A percentile compares a stretch with the other conserved stretches of the same genome.
phyloP scores from a whole-genome alignment of 2,888 invertebrate genomes.

The Andrena marginata region DNA sequence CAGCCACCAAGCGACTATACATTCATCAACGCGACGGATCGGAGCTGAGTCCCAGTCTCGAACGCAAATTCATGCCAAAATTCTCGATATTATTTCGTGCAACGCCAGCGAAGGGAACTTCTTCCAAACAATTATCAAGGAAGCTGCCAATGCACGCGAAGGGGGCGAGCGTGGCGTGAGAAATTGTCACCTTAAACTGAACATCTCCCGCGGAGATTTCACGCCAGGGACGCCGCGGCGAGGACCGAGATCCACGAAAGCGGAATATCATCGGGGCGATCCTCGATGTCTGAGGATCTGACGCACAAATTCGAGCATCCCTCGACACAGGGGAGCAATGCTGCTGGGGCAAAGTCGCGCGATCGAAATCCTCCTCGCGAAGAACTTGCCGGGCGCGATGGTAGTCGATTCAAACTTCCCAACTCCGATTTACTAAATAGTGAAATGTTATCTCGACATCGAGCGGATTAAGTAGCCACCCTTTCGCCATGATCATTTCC shows the following conservation, averaged over 20 bases:
- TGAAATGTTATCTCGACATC: conserved; percentile 49
- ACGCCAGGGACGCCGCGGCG: background rate
- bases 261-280: conserved; percentile 28
- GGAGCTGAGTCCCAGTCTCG: background rate
- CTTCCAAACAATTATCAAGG: conserved; percentile 33
- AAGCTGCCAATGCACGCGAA: background rate
- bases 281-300: conserved; percentile 12
- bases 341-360: conserved; percentile 31
- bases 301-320: conserved; percentile 27
- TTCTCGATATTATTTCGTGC: conserved; percentile 2
- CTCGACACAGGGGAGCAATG: conserved; percentile 49
- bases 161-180: background rate
- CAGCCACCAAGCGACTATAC: too few relatives aligned
- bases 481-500: conserved; percentile 21
- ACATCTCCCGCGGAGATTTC: conserved; percentile 18
- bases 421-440: conserved; percentile 65
- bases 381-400: conserved; percentile 47
- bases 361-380: conserved; percentile 55
- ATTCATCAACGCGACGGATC: background rate
- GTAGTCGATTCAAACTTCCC: conserved; percentile 60
- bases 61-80: background rate
- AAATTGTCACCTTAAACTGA: conserved; percentile 29
- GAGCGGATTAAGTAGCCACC: conserved; percentile 44
- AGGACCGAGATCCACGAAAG: conserved; percentile 11
- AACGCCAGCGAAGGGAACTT: conserved; percentile 12